Evolutionary conservation across 2,888 invertebrate genomes (phyloP), one percentile per base, ranked within the genome.

Genomic region (Tenthredo notha): DNA sequence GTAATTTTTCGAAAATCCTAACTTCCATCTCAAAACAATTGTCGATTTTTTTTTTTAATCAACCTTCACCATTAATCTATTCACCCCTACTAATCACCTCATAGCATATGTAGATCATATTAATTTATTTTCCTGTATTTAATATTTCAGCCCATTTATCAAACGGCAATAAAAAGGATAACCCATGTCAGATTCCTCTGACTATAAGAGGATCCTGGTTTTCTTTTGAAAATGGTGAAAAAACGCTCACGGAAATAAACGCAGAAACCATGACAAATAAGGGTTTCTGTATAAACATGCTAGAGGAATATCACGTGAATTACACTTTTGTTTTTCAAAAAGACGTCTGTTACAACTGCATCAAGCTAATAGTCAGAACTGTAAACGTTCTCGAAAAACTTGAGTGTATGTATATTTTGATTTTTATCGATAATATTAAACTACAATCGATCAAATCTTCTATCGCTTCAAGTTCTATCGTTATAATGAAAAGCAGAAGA

Each of bases 181-280:
- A 7, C 7, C 0, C 85, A 2, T 98, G 98, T 92, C 95, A 95
- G 40, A 97, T 98, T 91, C 98, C 98, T 43, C 91, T 95, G 87
- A 96, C 97, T 74, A 93, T 98, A 78, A 95, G 97, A 90, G 98
- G 98, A 86, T 95, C 97, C 50, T 98, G 98, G 98, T 98, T 98
- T 94, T 98, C 98, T 2, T 97, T 98, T 95, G 98, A 98, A 95
- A 96, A 96, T 94, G 98, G 98, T 12, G 94, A 95, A 89, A 97
- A 98, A 90, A 98, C 97, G 0, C 94, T 96, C 75, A 98, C 98
- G 0, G 96, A 97, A 91, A 96, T 98, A 84, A 97, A 98, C 94
- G 96, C 96, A 0, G 96, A 95, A 85, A 95, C 95, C 67, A 98
- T 98, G 97, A 96, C 96, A 10, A 95, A 95, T 88, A 95, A 96